Conservation (phyloP, 2,888 invertebrate species). For the Blastobasis adustella region DNA sequence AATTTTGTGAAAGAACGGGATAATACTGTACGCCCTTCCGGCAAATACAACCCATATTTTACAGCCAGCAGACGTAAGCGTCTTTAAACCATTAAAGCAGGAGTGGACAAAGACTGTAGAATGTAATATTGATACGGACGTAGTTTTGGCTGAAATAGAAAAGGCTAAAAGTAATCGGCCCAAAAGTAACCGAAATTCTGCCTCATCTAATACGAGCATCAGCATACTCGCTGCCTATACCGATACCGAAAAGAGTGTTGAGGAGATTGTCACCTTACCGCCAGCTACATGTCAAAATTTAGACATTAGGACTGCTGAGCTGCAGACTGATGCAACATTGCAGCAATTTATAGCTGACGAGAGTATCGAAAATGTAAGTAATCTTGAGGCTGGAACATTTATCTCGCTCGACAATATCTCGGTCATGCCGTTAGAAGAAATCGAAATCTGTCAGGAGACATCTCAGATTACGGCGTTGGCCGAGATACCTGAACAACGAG, state of each 20-base stretch:
- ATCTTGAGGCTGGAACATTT: no score
- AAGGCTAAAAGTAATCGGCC: not conserved
- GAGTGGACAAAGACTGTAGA: slow-evolving; percentile 4
- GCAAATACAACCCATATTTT: slow-evolving; percentile 12
- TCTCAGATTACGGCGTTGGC: no score
- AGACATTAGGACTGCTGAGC: no score
- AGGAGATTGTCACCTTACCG: not conserved
- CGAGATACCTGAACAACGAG: not conserved
- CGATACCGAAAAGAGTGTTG: not conserved
- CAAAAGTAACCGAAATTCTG: not conserved
- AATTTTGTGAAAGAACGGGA: not conserved
- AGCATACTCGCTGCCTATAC: not conserved
- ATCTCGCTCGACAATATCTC: no score
- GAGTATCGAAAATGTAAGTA: no score
- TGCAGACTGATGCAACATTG: no score
- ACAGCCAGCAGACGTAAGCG: slow-evolving; percentile 9
- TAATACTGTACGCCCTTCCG: slow-evolving; percentile 5
- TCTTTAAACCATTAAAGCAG: slow-evolving; percentile 9
- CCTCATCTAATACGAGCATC: not conserved
- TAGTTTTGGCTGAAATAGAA: not conserved
- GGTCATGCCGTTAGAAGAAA: no score
- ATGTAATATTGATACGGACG: not conserved
- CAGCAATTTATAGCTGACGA: no score
- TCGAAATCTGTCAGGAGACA: no score
- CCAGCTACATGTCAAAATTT: no score